Percentiles rank a stretch among this genome's conserved stretches.
Conservation (phyloP, 2,113 vertebrate genomes). For the Myrmecobius fasciatus region DNA sequence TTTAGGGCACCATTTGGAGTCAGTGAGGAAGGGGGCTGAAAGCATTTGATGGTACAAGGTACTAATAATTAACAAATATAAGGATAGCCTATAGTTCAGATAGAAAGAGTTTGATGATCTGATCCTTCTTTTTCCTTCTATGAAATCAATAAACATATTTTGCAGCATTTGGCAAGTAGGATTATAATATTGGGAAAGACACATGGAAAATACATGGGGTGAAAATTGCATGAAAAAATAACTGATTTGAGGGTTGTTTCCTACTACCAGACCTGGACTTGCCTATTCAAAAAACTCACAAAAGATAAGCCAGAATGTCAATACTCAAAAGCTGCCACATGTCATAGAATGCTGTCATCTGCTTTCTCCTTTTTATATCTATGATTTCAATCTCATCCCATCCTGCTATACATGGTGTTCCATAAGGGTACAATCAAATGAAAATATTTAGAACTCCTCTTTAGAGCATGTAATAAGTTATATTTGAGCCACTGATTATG, state of each 20-base stretch:
- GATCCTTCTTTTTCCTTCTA: slow-evolving; percentile 67
- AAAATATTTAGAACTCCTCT: background rate
- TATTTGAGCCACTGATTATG: background rate
- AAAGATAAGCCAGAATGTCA: slow-evolving; percentile 16
- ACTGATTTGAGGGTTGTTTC: slow-evolving; percentile 28
- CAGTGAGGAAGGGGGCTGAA: background rate
- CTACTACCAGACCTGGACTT: background rate
- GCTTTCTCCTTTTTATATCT: background rate
- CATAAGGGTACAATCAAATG: slow-evolving; percentile 21
- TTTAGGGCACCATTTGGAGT: background rate
- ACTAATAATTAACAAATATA: background rate
- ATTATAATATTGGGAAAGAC: slow-evolving; percentile 58
- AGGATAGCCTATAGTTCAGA: background rate
- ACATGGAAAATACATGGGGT: slow-evolving; percentile 55
- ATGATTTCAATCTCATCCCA: background rate
- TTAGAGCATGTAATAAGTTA: background rate
- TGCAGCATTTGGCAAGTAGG: slow-evolving; percentile 62
- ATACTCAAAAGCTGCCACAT: background rate
- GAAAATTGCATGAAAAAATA: slow-evolving; percentile 38
- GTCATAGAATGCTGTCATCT: slow-evolving; percentile 5
- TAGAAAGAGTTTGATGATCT: slow-evolving; percentile 37
- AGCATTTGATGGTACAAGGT: background rate
- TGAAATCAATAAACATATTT: slow-evolving; percentile 71
- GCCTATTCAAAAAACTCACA: background rate
- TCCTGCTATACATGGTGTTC: background rate